These are phyloP conservation scores for Myopa testacea DNA, from an alignment of 2,888 invertebrate genomes.

Conservation along the genomic window DNA sequence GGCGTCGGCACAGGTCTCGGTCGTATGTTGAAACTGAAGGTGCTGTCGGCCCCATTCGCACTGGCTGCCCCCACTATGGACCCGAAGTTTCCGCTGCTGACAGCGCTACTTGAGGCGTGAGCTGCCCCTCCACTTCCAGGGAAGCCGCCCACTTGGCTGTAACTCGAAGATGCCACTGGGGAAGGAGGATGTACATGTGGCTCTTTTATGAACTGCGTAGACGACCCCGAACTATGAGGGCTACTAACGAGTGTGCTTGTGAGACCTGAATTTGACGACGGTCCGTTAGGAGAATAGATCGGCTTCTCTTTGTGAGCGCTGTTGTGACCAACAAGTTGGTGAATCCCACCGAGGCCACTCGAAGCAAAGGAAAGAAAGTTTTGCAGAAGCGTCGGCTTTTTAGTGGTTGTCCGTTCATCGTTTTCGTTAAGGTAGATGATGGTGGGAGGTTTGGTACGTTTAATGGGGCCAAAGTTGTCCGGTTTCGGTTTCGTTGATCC, in stretches of 20 bases:
- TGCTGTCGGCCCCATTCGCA: conserved; percentile 62
- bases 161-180: conserved; percentile 46
- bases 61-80: conserved; percentile 60
- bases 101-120: conserved; percentile 60
- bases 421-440: conserved; percentile 64
- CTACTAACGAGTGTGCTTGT: conserved; percentile 46
- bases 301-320: conserved; percentile 15
- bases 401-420: conserved; percentile 57
- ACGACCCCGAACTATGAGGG: conserved; percentile 49
- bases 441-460: conserved; percentile 64
- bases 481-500: conserved; percentile 2
- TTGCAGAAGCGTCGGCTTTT: conserved; percentile 61
- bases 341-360: conserved; percentile 46
- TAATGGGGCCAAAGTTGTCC: conserved; percentile 41
- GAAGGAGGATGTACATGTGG: conserved; percentile 27
- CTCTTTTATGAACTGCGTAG: conserved; percentile 43
- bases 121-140: conserved; percentile 48
- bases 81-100: conserved; percentile 60
- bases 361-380: conserved; percentile 59
- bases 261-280: background rate
- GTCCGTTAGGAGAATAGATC: background rate
- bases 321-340: conserved; percentile 26
- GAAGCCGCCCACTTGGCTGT: conserved; percentile 47
- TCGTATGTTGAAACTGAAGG: conserved; percentile 64
- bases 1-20: conserved; percentile 56